phyloP scores from a whole-genome alignment of 2,888 invertebrate species.

The Mactromeris polynyma region DNA sequence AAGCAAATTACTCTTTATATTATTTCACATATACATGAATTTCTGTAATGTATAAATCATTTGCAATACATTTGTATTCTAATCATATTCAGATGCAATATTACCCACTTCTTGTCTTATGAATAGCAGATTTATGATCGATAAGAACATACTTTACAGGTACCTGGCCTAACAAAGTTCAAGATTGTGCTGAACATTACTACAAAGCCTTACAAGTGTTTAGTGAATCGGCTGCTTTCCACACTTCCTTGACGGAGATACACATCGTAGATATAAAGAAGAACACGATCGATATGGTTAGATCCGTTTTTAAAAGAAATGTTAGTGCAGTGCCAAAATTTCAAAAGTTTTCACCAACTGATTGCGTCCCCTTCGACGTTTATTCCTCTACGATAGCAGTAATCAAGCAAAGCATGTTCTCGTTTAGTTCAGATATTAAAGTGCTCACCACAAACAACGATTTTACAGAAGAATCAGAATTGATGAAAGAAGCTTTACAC shows the following conservation, averaged over 20 bases:
- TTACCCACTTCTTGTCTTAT: too few relatives aligned
- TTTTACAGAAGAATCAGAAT: background rate
- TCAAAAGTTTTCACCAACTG: background rate
- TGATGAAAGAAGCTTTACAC: background rate
- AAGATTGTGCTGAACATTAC: background rate
- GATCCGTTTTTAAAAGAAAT: background rate
- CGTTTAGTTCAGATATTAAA: background rate
- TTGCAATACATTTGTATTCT: too few relatives aligned
- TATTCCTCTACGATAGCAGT: background rate
- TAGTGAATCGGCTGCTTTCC: background rate
- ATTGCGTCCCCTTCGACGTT: background rate
- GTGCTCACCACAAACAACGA: background rate
- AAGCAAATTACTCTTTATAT: too few relatives aligned
- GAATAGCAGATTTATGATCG: too few relatives aligned
- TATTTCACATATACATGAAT: too few relatives aligned
- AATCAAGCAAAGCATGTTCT: background rate
- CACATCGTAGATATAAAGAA: background rate
- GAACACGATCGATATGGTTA: background rate
- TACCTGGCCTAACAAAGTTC: background rate
- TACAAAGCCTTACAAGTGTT: background rate
- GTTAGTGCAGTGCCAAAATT: background rate
- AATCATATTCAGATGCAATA: too few relatives aligned
- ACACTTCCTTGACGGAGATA: background rate
- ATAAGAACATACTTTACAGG: background rate
- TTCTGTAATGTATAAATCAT: too few relatives aligned